These are phyloP conservation scores for Agrochola lota DNA, from an alignment of 2,888 invertebrate species.

Conservation along the genomic window DNA sequence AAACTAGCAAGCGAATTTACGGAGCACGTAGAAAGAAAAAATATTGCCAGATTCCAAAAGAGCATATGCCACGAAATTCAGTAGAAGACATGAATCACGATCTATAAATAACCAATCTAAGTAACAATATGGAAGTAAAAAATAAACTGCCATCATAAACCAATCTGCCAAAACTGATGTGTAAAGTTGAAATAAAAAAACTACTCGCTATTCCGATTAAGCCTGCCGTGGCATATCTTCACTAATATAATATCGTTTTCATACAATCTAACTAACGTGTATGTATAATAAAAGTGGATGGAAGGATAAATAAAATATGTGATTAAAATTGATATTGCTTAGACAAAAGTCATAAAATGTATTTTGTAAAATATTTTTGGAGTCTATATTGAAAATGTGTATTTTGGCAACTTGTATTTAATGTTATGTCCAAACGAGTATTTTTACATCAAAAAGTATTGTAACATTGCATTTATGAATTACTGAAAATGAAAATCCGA, in stretches of 20 bases:
- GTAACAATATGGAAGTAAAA: background rate
- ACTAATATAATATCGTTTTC: background rate
- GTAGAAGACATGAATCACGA: background rate
- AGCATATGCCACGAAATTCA: background rate
- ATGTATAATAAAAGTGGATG: background rate
- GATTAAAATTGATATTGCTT: slow-evolving; percentile 9
- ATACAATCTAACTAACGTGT: background rate
- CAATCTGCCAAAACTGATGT: background rate
- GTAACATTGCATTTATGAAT: slow-evolving; percentile 44
- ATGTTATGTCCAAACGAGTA: background rate
- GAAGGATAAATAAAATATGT: background rate
- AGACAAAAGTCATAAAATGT: slow-evolving; percentile 21
- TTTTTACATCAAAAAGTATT: slow-evolving; percentile 18
- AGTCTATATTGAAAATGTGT: slow-evolving; percentile 15
- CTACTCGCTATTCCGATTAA: background rate
- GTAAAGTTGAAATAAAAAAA: background rate
- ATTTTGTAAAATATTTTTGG: slow-evolving; percentile 40
- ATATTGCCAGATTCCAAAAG: background rate
- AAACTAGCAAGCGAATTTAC: background rate
- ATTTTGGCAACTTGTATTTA: slow-evolving; percentile 20
- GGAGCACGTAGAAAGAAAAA: background rate
- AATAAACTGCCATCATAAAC: background rate
- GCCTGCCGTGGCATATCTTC: background rate
- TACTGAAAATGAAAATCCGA: slow-evolving; percentile 6
- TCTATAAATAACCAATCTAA: background rate